Evolutionary conservation across 2,888 invertebrate species (phyloP).

Genomic region (Dasysyrphus tricinctus): DNA sequence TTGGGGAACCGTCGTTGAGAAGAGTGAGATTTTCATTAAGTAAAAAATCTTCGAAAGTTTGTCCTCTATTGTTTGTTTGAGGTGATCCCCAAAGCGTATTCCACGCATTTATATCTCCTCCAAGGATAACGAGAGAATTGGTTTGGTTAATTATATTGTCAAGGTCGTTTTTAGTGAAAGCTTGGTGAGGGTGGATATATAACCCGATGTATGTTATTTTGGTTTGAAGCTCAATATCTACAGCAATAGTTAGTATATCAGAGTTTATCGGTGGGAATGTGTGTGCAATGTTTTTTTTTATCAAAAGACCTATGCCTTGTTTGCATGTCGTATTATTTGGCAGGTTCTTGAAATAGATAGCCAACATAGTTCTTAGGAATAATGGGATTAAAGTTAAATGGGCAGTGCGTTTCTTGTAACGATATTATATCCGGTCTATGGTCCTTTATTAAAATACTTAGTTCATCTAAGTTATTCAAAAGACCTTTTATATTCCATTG

Average conservation of each 20-base stretch:
- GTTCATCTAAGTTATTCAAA: conserved; percentile 40
- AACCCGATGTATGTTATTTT: neutral
- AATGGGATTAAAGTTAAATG: neutral
- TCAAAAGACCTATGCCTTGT: conserved; percentile 25
- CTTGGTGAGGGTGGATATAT: conserved; percentile 1
- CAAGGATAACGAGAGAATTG: neutral
- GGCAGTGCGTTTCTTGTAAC: conserved; percentile 54
- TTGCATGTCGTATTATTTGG: conserved; percentile 24
- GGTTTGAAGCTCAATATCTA: neutral
- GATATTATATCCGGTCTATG: conserved; percentile 14
- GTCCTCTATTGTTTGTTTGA: conserved; percentile 14
- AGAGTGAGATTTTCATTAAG: neutral
- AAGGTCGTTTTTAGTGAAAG: neutral
- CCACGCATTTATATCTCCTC: conserved; percentile 23
- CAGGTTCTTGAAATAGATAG: conserved; percentile 33
- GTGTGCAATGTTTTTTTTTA: neutral
- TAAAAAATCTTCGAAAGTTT: conserved; percentile 13
- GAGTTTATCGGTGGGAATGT: neutral
- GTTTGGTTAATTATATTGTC: neutral
- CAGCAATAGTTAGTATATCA: too few relatives aligned
- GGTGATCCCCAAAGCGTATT: conserved; percentile 29
- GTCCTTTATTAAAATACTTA: conserved; percentile 33
- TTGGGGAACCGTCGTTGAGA: conserved; percentile 33
- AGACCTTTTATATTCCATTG: conserved; percentile 55
- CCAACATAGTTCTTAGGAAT: conserved; percentile 39